Evolutionary conservation across 2,113 vertebrate species (phyloP).

Genomic region (Pavo muticus): DNA sequence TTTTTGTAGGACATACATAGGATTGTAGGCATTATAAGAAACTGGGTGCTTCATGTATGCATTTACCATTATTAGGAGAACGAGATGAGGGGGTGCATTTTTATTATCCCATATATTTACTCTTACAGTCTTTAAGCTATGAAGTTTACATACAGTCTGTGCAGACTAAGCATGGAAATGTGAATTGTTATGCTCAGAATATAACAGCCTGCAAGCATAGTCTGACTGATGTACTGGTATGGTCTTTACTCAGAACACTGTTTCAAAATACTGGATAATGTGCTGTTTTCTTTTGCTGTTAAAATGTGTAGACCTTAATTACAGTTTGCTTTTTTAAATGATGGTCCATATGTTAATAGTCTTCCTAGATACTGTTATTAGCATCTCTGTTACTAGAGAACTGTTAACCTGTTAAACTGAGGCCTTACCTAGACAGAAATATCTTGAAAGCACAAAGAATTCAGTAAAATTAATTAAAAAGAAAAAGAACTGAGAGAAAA

Average conservation of each 20-base stretch:
- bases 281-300: not conserved
- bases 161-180: not conserved
- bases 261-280: not conserved
- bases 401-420: not conserved
- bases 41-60: not conserved
- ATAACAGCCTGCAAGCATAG: rapidly evolving
- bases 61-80: not conserved
- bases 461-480: not conserved
- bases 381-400: not conserved
- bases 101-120: not conserved
- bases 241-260: not conserved
- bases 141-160: not conserved
- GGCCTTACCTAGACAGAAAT: not conserved
- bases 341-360: not conserved
- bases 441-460: not conserved
- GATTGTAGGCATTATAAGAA: not conserved
- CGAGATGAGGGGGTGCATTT: not conserved
- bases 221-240: not conserved
- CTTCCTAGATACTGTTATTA: not conserved
- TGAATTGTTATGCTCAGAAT: not conserved
- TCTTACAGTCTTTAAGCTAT: not conserved
- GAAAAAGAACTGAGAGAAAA: not conserved
- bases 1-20: not conserved
- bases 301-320: not conserved
- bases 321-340: not conserved